Evolutionary conservation across 2,113 vertebrate genomes (phyloP), one percentile per base, ranked within the genome.

Genomic region (Mohoua ochrocephala): DNA sequence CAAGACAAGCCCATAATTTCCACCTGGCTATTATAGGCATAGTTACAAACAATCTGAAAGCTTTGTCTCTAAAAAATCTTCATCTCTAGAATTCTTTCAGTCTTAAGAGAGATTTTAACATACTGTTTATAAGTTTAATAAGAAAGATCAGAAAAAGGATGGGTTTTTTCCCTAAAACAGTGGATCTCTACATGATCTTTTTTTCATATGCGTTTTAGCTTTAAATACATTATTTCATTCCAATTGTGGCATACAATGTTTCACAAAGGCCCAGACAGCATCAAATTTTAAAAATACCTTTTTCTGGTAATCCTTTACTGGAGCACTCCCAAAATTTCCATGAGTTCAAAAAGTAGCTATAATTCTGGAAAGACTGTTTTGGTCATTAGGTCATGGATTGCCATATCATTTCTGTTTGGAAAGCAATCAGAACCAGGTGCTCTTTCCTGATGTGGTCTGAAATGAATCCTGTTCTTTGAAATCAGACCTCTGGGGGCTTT

Each of bases 1-100:
- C 63, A 82, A 63, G 91, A 88, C 93, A 95, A 91, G 50, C 41
- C 13, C 81, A 87, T 92, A 70, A 53, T 37, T 96, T 97, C 47
- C 11, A 61, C 69, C 85, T 83, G 83, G n/a, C 44, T 93, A 12
- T 81, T 71, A 93, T 4, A 86, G 68, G 23, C 26, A 49, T 88
- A 86, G 89, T 77, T 82, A n/a, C 15, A 83, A 74, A 87, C 95
- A 68, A 69, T 11, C 3, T 45, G 68, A 65, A 90, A 93, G 49
- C 63, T 91, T 91, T 10, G 73, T 78, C 59, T 88, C 44, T 94
- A 81, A 87, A 93, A 61, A 74, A 87, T 41, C 44, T 91, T 93
- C 7, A 85, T 74, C 54, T 87, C 59, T 93, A 76, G 80, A 96
- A 88, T n/a, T 60, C 39, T 79, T 79, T 81, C 68, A 8, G 33